Conservation (phyloP, 2,888 invertebrate species). For the Rotaria magnacalcarata region DNA sequence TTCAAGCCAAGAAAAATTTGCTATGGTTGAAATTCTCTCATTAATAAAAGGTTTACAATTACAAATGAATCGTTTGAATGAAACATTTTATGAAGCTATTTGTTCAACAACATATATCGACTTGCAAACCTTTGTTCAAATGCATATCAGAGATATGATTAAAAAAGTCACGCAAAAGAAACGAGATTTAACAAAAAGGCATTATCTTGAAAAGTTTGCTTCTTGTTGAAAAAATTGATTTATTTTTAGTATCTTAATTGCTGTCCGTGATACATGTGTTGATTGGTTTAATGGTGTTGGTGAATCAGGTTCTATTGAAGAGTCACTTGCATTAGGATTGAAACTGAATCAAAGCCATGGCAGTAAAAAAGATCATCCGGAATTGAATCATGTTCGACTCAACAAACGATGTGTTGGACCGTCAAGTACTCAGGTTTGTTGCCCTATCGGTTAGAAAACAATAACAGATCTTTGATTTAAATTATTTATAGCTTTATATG, state of each 20-base stretch:
- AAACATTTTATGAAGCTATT: conserved; percentile 68
- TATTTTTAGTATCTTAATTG: conserved; percentile 77
- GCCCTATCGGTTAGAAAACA: conserved; percentile 53
- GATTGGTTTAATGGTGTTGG: conserved; percentile 86
- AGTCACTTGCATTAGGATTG: conserved; percentile 83
- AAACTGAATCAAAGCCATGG: conserved; percentile 81
- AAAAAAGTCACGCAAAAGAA: conserved; percentile 95
- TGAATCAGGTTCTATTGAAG: conserved; percentile 66
- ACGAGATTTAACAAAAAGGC: conserved; percentile 75
- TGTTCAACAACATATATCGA: conserved; percentile 87
- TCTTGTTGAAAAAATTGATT: not conserved
- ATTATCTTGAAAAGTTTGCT: not conserved
- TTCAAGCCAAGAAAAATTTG: conserved; percentile 90
- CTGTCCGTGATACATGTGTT: conserved; percentile 91
- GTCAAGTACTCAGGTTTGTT: conserved; percentile 62
- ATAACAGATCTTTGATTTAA: not conserved
- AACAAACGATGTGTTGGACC: conserved; percentile 76
- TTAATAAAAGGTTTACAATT: conserved; percentile 93
- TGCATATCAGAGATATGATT: conserved; percentile 79
- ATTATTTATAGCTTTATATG: conserved; percentile 74
- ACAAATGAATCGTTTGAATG: conserved; percentile 48
- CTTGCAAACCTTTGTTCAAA: conserved; percentile 90
- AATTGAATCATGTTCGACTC: conserved; percentile 56
- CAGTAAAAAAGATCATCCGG: conserved; percentile 78
- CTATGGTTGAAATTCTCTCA: conserved; percentile 92